These are phyloP conservation scores for Morpho achilles DNA, from an alignment of 2,888 invertebrate species.

Conservation along the genomic window DNA sequence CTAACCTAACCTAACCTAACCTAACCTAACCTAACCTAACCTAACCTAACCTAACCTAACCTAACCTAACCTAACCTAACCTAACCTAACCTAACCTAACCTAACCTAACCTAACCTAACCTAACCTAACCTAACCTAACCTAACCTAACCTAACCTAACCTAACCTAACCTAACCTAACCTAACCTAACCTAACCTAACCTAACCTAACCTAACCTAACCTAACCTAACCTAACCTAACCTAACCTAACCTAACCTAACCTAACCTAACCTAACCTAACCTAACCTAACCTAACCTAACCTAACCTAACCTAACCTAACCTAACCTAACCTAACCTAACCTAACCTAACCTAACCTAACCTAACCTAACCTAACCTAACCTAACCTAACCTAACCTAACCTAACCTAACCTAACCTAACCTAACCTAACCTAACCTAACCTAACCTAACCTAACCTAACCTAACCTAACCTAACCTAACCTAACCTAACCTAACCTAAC, in stretches of 20 bases:
- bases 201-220: slow-evolving; percentile 10
- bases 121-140: slow-evolving; percentile 10
- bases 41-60: slow-evolving; percentile 23
- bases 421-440: slow-evolving; percentile 7
- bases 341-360: slow-evolving; percentile 11
- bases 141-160: slow-evolving; percentile 4
- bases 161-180: slow-evolving; percentile 3
- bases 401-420: slow-evolving; percentile 1
- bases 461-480: no score
- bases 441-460: slow-evolving; percentile 5
- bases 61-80: slow-evolving; percentile 21
- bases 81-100: slow-evolving; percentile 20
- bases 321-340: slow-evolving; percentile 14
- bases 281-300: slow-evolving; percentile 21
- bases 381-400: slow-evolving; percentile 11
- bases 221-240: slow-evolving; percentile 5
- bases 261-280: slow-evolving; percentile 18
- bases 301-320: slow-evolving; percentile 14
- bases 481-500: no score
- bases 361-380: slow-evolving; percentile 9
- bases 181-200: slow-evolving; percentile 12
- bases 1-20: slow-evolving; percentile 24
- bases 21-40: slow-evolving; percentile 29
- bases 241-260: slow-evolving; percentile 5
- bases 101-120: slow-evolving; percentile 14